phyloP scores from a whole-genome alignment of 2,888 invertebrate species.

The Dione juno region DNA sequence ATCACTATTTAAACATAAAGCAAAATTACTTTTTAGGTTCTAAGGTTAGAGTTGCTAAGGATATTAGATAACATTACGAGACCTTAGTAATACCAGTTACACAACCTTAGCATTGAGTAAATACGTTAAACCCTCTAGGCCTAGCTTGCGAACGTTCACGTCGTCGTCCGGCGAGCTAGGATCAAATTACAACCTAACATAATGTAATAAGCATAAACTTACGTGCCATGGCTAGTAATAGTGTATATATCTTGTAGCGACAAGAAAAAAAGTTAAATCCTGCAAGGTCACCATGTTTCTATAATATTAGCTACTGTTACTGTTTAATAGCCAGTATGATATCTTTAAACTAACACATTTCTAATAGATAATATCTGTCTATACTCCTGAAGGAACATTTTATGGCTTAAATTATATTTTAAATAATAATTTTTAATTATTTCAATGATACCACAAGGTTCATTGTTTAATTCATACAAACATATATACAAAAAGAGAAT shows the following conservation, averaged over 20 bases:
- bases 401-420: no score
- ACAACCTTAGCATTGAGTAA: constrained; percentile 23
- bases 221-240: constrained; percentile 18
- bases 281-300: neutral
- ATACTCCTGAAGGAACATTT: no score
- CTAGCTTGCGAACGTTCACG: constrained; percentile 37
- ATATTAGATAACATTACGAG: constrained; percentile 2
- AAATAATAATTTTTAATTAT: no score
- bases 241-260: constrained; percentile 9
- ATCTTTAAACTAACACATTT: no score
- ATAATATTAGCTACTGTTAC: neutral
- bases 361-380: no score
- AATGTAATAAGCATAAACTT: constrained; percentile 41
- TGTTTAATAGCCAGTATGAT: neutral
- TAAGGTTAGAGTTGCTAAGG: neutral
- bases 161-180: constrained; percentile 35
- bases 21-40: neutral
- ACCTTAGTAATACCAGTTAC: constrained; percentile 11
- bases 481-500: no score
- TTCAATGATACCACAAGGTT: no score
- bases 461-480: no score
- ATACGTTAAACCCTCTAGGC: constrained; percentile 24
- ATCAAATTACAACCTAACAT: constrained; percentile 43
- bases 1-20: neutral
- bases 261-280: constrained; percentile 11